Evolutionary conservation across 2,797 vertebrate genomes (phyloP), one percentile per base, ranked within the genome.

Genomic region (Bryconaethiops microstoma): DNA sequence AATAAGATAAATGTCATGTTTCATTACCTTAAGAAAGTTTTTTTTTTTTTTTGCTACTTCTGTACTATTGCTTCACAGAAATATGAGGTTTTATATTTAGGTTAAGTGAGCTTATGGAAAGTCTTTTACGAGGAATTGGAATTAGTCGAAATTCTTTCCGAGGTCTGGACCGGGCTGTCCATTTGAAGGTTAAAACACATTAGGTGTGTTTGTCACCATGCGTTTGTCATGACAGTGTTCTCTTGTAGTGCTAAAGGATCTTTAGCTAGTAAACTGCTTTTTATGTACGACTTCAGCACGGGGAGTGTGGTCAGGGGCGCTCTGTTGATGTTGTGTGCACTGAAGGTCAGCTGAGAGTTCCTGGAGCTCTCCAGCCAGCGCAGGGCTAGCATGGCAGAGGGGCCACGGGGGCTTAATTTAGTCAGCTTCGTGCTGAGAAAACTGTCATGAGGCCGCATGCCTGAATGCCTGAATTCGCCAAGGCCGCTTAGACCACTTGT

Each of bases 281-380:
- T 21, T n/a, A 45, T 52, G 77, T 85, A 81, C 81, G 39, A 63
- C n/a, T 60, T 45, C 77, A 42, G 60, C 78, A 48, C 19, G 13
- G 52, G 19, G 35, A 45, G 42, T 77, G 48, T 16, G 21, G 40
- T 6, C 52, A 35, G 16, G 68, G 69, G 9, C 29, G 0, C 6
- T 69, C 7, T 78, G 63, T 55, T 19, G n/a, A 65, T 72, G 42
- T 60, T 77, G 23, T 68, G 23, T 35, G 7, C 4, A 10, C 48
- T 83, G 55, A 88, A 88, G 79, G 85, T 81, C 79, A 80, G 68
- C 52, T 23, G n/a, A 16, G 16, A 54, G 83, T 82, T 83, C 65
- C 65, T 64, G 50, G 57, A 76, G 79, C 9, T 70, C 19, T 40
- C 29, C 12, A 1, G 57, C 71, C 63, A 71, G 69, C 70, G 68